These are phyloP conservation scores for Drosophila atroscutellata DNA, from an alignment of 2,888 invertebrate species.

Conservation along the genomic window DNA sequence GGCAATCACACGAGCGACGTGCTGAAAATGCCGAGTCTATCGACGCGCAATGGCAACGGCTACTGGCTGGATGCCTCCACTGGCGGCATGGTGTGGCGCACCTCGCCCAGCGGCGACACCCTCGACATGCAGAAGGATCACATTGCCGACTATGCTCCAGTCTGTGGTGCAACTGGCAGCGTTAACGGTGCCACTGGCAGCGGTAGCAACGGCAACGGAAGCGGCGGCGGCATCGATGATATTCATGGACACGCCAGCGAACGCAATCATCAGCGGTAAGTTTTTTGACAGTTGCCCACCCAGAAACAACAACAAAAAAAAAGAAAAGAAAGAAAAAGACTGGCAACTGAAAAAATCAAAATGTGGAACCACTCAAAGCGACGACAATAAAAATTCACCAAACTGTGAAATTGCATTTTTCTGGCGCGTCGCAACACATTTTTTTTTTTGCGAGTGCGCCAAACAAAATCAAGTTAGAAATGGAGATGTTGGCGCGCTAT, in stretches of 20 bases:
- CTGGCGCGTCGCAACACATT: constrained; percentile 67
- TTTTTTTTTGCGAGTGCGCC: constrained; percentile 32
- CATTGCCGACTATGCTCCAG: constrained; percentile 85
- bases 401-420: constrained; percentile 82
- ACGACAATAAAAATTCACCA: constrained; percentile 81
- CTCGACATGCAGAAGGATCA: constrained; percentile 85
- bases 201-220: constrained; percentile 40
- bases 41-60: constrained; percentile 84
- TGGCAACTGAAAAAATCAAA: constrained; percentile 3
- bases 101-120: constrained; percentile 82
- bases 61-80: constrained; percentile 85
- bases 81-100: constrained; percentile 85
- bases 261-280: constrained; percentile 83
- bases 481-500: constrained; percentile 78
- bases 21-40: constrained; percentile 85
- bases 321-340: constrained; percentile 5
- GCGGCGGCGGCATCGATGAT: constrained; percentile 65
- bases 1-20: constrained; percentile 85
- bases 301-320: constrained; percentile 22
- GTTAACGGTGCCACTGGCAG: constrained; percentile 55
- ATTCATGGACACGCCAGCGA: constrained; percentile 72
- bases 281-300: constrained; percentile 33
- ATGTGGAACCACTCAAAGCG: constrained; percentile 68
- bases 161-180: constrained; percentile 79
- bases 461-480: constrained; percentile 76